Conservation (phyloP, 2,888 invertebrate species). For the Orthonevra nobilis region DNA sequence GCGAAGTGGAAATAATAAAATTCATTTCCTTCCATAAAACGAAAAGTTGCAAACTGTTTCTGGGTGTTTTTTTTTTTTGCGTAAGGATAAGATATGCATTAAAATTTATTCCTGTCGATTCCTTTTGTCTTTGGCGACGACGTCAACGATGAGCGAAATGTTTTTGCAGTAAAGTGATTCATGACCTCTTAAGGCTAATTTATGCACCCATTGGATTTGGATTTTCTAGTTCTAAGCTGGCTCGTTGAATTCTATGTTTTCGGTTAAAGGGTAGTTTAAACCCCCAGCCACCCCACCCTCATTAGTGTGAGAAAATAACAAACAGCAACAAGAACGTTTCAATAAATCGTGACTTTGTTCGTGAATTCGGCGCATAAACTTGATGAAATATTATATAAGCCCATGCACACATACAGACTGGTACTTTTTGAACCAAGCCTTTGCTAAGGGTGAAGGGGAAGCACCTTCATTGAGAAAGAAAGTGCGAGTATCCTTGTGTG, state of each 20-base stretch:
- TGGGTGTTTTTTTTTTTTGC: too few species aligned
- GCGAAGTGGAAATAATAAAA: constrained; percentile 34
- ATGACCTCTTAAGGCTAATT: constrained; percentile 58
- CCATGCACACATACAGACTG: constrained; percentile 49
- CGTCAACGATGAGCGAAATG: neutral
- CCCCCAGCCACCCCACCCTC: neutral
- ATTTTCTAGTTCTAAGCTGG: constrained; percentile 1
- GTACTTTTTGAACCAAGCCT: constrained; percentile 46
- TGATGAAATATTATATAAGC: constrained; percentile 64
- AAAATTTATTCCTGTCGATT: constrained; percentile 44
- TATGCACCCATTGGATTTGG: constrained; percentile 40
- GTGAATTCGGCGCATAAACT: constrained; percentile 68
- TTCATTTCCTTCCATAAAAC: constrained; percentile 45
- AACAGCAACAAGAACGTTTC: constrained; percentile 28
- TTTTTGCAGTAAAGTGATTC: constrained; percentile 17
- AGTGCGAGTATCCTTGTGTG: constrained; percentile 17
- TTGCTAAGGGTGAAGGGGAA: neutral
- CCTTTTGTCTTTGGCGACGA: constrained; percentile 30
- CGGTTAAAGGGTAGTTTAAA: constrained; percentile 25
- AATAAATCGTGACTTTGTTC: constrained; percentile 66
- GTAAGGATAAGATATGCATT: constrained; percentile 57
- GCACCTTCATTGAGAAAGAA: neutral
- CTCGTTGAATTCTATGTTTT: constrained; percentile 24
- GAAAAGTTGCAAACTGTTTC: constrained; percentile 37
- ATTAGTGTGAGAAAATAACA: neutral